Evolutionary conservation across 1,140 invertebrate species (phyloP).

Genomic region (Ceratitis capitata): DNA sequence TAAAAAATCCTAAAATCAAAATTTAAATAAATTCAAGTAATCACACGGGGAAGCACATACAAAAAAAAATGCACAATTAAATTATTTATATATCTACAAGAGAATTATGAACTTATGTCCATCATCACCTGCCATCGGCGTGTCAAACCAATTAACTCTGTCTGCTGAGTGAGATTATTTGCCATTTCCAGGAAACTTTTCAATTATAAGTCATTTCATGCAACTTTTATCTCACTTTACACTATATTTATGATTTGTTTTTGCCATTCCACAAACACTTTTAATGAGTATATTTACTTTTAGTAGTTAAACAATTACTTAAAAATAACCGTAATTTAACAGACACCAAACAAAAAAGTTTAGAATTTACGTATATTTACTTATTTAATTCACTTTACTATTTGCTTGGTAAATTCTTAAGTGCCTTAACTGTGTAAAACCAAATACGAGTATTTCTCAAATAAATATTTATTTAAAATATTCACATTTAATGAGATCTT

Average conservation of each 20-base stretch:
- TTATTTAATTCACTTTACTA: neutral
- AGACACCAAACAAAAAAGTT: neutral
- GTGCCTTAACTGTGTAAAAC: neutral
- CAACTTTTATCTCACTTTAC: no score
- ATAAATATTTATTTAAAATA: neutral
- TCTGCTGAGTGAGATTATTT: neutral
- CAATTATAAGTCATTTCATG: neutral
- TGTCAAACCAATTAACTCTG: neutral
- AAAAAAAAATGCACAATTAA: neutral
- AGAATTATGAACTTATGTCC: no score
- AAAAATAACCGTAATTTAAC: neutral
- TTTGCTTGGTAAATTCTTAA: neutral
- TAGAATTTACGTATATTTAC: neutral
- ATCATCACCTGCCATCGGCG: neutral
- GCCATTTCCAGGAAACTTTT: neutral
- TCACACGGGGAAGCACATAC: neutral
- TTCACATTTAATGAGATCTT: neutral
- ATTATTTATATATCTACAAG: no score
- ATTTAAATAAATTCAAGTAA: no score
- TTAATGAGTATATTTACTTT: neutral
- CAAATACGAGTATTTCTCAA: neutral
- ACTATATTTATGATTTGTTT: neutral
- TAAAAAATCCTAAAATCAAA: no score
- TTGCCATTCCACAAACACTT: no score
- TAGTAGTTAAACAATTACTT: neutral